Percentiles rank a stretch among this genome's conserved stretches.
These are phyloP conservation scores for Tethea ocularis DNA, from an alignment of 2,888 invertebrate species.

Conservation along the genomic window DNA sequence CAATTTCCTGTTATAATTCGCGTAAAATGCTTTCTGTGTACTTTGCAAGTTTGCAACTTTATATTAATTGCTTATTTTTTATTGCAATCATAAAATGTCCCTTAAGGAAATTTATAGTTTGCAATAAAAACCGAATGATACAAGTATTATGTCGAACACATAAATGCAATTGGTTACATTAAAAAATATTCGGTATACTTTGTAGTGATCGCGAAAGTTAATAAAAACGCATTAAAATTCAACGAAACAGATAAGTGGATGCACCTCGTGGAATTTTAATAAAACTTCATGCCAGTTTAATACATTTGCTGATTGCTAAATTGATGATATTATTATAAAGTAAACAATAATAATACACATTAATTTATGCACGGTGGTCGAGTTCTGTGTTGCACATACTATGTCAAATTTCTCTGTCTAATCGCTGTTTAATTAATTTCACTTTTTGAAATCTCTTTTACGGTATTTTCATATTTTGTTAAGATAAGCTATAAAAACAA, in stretches of 20 bases:
- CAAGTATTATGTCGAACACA: slow-evolving; percentile 16
- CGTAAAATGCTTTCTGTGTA: slow-evolving; percentile 2
- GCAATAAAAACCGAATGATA: slow-evolving; percentile 31
- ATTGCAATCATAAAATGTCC: slow-evolving; percentile 30
- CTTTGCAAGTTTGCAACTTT: slow-evolving; percentile 11
- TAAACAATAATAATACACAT: background rate
- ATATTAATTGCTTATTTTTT: slow-evolving; percentile 27
- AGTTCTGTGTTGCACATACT: too few relatives aligned
- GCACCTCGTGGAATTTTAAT: slow-evolving; percentile 4
- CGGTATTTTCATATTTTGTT: too few relatives aligned
- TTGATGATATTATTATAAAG: background rate
- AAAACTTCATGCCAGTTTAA: background rate
- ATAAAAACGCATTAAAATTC: slow-evolving; percentile 25
- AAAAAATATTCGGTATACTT: slow-evolving; percentile 20
- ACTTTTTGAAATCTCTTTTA: too few relatives aligned
- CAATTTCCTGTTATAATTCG: background rate
- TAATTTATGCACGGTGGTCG: too few relatives aligned
- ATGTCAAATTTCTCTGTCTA: too few relatives aligned
- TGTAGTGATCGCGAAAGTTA: slow-evolving; percentile 27
- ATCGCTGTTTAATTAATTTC: too few relatives aligned
- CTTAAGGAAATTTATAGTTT: slow-evolving; percentile 31
- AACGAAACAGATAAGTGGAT: background rate
- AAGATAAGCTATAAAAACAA: too few relatives aligned
- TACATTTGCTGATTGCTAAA: background rate
- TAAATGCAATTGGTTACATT: slow-evolving; percentile 29